Base-by-base conservation (phyloP, 2,888 invertebrate species). In the Chironomus riparius region DNA sequence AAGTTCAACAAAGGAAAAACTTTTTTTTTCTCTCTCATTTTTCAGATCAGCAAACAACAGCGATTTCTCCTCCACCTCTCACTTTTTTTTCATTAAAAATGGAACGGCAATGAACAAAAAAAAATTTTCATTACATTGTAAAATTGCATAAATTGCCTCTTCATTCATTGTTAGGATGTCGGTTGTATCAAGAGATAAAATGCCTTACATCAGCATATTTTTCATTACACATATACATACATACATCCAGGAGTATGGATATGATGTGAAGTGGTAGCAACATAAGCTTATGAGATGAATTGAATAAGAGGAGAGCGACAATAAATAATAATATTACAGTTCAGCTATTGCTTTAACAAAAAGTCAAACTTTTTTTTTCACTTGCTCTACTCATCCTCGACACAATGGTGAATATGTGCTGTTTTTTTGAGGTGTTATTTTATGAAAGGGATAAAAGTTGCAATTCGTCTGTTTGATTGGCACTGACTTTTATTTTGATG, bases 291-390 rank as follows among this genome's bases (percentile, higher is more conserved):
- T 56, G 56, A 56, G 56, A 56, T 38, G 38, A 38, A 38, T 6
- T 56, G n/a, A 18, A 18, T 70, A 24, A 68, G 12, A n/a, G 24
- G 15, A 70, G 56, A 56, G 50, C 48, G 71, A 71, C 71, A 50
- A 71, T 71, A 71, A 71, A 71, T 56, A 71, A 71, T 71, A 71
- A 56, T 56, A 56, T 56, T 56, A 56, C 56, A 56, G 56, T 56
- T 56, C 56, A 15, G 18, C 56, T 18, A 38, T 47, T 47, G 21
- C 70, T 47, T 18, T 5, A 71, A 50, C 71, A 15, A 56, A 13
- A 71, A 50, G 71, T 71, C 71, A 71, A 71, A 71, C 50, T 71
- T 71, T 13, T 56, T 56, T 56, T 56, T 50, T 50, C 50, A n/a
- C 15, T 50, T 5, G 2, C 56, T 56, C 56, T 56, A 38, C 15